A percentile compares a stretch with the other conserved stretches of the same genome.
Evolutionary conservation across 2,113 vertebrate species (phyloP).

Genomic region (Helogale parvula): DNA sequence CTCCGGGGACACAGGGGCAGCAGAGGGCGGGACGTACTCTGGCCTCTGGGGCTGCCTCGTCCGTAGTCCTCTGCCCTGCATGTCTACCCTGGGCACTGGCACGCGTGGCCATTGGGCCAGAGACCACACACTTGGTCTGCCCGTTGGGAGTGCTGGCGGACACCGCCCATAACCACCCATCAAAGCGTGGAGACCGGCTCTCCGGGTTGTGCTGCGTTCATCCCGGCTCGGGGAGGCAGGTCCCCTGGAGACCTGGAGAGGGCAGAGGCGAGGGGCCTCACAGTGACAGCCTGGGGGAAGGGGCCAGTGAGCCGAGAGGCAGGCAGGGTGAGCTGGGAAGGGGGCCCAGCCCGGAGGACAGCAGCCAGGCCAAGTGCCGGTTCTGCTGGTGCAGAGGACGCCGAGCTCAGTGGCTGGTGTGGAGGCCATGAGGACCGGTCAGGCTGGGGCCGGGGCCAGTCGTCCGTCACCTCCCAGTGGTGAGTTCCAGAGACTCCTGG

Average conservation of each 20-base stretch:
- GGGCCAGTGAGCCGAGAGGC: not conserved
- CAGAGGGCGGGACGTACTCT: not conserved
- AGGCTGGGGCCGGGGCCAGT: rapidly evolving
- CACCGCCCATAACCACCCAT: rapidly evolving
- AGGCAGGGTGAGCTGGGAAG: too few relatives aligned
- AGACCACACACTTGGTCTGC: rapidly evolving
- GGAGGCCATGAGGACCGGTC: rapidly evolving
- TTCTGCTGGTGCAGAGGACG: not conserved
- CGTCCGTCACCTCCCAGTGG: rapidly evolving
- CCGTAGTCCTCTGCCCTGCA: not conserved
- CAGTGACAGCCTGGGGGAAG: not conserved
- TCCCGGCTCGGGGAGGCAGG: not conserved
- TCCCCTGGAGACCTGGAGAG: not conserved
- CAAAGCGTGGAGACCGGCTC: rapidly evolving
- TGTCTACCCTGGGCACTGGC: rapidly evolving
- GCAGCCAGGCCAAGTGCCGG: not conserved
- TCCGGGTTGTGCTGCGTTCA: rapidly evolving
- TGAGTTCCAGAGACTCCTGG: not conserved
- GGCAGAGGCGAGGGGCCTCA: not conserved
- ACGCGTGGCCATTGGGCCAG: too few relatives aligned
- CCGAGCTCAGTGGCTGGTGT: rapidly evolving
- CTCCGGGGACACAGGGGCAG: not conserved
- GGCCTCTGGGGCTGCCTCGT: not conserved
- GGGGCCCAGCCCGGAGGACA: not conserved
- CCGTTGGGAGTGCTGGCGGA: rapidly evolving